Evolutionary conservation across 2,888 invertebrate genomes (phyloP), one percentile per base, ranked within the genome.

Genomic region (Laothoe populi): DNA sequence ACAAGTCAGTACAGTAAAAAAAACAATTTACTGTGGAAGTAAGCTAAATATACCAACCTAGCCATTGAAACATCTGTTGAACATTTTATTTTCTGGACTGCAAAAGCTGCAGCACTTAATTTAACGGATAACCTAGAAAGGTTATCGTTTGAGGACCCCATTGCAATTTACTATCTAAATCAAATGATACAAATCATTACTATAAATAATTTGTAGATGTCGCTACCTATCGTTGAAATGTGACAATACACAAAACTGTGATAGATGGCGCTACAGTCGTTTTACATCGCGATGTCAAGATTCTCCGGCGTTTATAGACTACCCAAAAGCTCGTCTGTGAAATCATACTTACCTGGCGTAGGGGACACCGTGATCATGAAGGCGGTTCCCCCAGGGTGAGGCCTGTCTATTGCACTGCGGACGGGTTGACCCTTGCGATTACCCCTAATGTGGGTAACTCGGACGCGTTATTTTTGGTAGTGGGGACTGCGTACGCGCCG

Each of bases 301-400:
- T 49, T 49, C 49, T 49, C 49, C 26, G 31, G 26, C 49, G 16
- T 26, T n/a, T n/a, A n/a, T 49, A 49, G n/a, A 26, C n/a, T n/a
- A 49, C 16, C 49, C n/a, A 13, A 26, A 16, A 11, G 49, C 49
- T 8, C 26, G 1, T 0, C 31, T 1, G 0, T 1, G 31, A 31
- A 49, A 8, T 49, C 49, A 49, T 49, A 49, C 49, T 49, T 49
- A 49, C 49, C 49, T 49, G 49, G 49, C 49, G 49, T 49, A 49
- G 49, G 49, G 49, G 49, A 49, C 49, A 49, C 49, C 49, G 49
- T 49, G 49, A 49, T 49, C 49, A 49, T 13, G 16, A 26, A 31
- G 49, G 49, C 49, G 49, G 49, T 49, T 49, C 49, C 49, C 49
- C 49, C 49, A 49, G 49, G 49, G 49, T 31, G 49, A 49, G 49